Base-by-base conservation (phyloP, 2,113 vertebrate species). In the Coregonus clupeaformis region DNA sequence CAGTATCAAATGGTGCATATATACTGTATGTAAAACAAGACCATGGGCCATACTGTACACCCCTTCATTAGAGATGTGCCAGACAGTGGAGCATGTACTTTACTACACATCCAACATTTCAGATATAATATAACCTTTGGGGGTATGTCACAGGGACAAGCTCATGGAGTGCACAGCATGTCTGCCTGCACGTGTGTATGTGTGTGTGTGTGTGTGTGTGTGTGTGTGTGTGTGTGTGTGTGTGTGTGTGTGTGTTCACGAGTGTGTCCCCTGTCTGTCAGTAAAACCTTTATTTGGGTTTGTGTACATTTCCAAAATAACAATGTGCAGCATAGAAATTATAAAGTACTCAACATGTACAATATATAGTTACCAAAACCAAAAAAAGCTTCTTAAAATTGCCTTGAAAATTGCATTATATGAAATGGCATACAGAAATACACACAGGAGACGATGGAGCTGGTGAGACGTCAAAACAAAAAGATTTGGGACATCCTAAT, bases 41-140 rank as follows among this genome's bases (percentile, higher is more conserved):
- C 5, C 20, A 25, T n/a, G 60, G 22, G 36, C 36, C 36, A 42
- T 62, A 63, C 59, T 49, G 24, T 65, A 65, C 36, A 27, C 11
- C 62, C 42, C 1, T 55, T 16, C 22, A 47, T 49, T 30, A 73
- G 22, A 93, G 88, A 76, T 86, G 82, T 83, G 87, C 89, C 91
- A 94, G 93, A 94, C 92, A 91, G 91, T 90, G 90, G 91, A 92
- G 85, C 88, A 90, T 93, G 91, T 92, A 93, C 90, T 94, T 93
- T 93, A 89, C 90, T 91, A 89, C 90, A 92, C 92, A 93, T 90
- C 92, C 92, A 92, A 91, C 91, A 94, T 92, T 93, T 93, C 91
- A 76, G 89, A 91, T 88, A 92, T 92, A 93, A 93, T 92, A 92
- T 92, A 94, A 93, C 85, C 88, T 91, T 87, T 91, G 92, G 89